Base-by-base conservation (phyloP, 2,113 vertebrate genomes). In the Oryzias melastigma region DNA sequence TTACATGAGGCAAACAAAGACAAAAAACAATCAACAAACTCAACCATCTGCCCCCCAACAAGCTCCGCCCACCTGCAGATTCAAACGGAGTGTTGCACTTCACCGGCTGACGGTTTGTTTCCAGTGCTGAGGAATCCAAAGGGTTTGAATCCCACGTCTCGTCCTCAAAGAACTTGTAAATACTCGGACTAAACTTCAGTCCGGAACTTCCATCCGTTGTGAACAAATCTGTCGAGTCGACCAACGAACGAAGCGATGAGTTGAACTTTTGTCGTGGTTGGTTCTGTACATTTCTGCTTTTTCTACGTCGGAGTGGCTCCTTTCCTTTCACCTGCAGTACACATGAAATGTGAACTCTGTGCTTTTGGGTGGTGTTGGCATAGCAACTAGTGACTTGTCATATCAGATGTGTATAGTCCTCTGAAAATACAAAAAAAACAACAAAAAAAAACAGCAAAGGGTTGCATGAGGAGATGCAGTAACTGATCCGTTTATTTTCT, bases 391-490 rank as follows among this genome's bases (percentile, higher is more conserved):
- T 88, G 85, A 63, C 74, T 78, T 81, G 79, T 89, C 80, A 85
- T 86, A 81, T 88, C 89, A 76, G 68, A 86, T 88, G 87, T 87
- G 82, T 82, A 82, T 84, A 84, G 77, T 90, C 64, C 68, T 80
- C 78, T 84, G 50, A 45, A 41, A 27, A 25, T 50, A 41, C 50
- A 58, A 22, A 45, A 41, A 27, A 25, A 47, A 41, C 50, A 58
- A 22, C 18, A 13, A 46, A 42, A 64, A 58, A 17, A 0, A 3
- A 1, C 29, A 62, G 7, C 25, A 70, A 46, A 69, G 81, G 83
- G 84, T 73, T 90, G 90, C 89, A 92, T 91, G 91, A 85, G 73
- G 89, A 89, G 89, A 89, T 90, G 88, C 91, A 91, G 90, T 91
- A 89, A 88, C 60, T 81, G 74, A 78, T 81, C 65, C 85, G 72